phyloP scores from a whole-genome alignment of 2,888 invertebrate genomes.

The Eubasilissa splendida region DNA sequence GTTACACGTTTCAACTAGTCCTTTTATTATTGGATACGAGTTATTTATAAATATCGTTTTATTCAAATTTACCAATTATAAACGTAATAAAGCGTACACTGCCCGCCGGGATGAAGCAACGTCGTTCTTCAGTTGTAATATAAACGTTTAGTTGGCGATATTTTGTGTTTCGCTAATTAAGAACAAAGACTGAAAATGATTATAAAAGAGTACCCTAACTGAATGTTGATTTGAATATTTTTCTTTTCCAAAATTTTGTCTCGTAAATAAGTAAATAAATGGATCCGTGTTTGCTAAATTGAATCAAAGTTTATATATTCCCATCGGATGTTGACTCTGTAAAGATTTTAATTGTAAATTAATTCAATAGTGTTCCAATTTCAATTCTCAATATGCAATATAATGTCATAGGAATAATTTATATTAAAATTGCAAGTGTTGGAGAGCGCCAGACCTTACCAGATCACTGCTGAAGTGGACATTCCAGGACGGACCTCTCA shows the following conservation, averaged over 20 bases:
- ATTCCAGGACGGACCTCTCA: no score
- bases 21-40: slow-evolving; percentile 61
- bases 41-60: slow-evolving; percentile 64
- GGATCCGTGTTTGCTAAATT: slow-evolving; percentile 55
- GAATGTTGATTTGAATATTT: slow-evolving; percentile 55
- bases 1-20: slow-evolving; percentile 61
- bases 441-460: slow-evolving; percentile 25
- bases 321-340: slow-evolving; percentile 57
- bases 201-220: slow-evolving; percentile 54
- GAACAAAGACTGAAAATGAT: slow-evolving; percentile 71
- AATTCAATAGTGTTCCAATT: slow-evolving; percentile 57
- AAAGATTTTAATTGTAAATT: slow-evolving; percentile 56
- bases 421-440: slow-evolving; percentile 2
- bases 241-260: slow-evolving; percentile 51
- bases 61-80: slow-evolving; percentile 62
- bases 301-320: slow-evolving; percentile 55
- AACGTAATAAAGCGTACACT: slow-evolving; percentile 60
- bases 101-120: slow-evolving; percentile 37
- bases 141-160: slow-evolving; percentile 58
- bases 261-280: slow-evolving; percentile 54
- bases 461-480: background rate
- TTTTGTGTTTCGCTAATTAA: slow-evolving; percentile 67
- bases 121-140: slow-evolving; percentile 42
- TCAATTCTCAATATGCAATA: slow-evolving; percentile 55
- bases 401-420: slow-evolving; percentile 37